Percentiles rank a stretch among this genome's conserved stretches.
Conservation (phyloP, 1,140 invertebrate genomes). For the Euwallacea fornicatus region DNA sequence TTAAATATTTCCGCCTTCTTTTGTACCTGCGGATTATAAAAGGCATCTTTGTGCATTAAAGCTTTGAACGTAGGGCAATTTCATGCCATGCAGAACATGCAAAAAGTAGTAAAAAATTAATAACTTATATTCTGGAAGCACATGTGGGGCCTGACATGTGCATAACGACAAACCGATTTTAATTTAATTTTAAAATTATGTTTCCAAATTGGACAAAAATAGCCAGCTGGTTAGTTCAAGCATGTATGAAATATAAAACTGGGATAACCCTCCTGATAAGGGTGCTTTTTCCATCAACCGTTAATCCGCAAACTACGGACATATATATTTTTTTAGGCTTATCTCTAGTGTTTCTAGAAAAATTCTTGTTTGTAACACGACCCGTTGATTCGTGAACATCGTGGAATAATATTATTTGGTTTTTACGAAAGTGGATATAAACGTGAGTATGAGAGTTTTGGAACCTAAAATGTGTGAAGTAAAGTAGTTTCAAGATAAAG, state of each 20-base stretch:
- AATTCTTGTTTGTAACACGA: neutral
- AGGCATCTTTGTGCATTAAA: neutral
- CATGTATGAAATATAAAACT: neutral
- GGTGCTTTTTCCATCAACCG: neutral
- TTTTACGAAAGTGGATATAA: no score
- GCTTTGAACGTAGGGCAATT: neutral
- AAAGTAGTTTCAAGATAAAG: no score
- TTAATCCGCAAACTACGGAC: neutral
- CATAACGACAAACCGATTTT: neutral
- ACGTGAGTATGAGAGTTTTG: no score
- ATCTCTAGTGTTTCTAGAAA: neutral
- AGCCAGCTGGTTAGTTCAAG: neutral
- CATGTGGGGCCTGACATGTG: neutral
- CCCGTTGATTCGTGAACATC: no score
- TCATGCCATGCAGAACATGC: neutral
- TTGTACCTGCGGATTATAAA: neutral
- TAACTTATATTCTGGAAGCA: neutral
- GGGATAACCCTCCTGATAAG: no score
- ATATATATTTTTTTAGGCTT: neutral
- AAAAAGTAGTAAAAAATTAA: neutral
- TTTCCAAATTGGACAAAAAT: neutral
- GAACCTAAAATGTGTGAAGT: no score
- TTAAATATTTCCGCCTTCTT: constrained; percentile 1
- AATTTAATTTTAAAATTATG: neutral
- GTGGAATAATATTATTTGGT: no score